These are phyloP conservation scores for Brachionus paranguensis DNA, from an alignment of 1,140 invertebrate genomes.

Conservation along the genomic window DNA sequence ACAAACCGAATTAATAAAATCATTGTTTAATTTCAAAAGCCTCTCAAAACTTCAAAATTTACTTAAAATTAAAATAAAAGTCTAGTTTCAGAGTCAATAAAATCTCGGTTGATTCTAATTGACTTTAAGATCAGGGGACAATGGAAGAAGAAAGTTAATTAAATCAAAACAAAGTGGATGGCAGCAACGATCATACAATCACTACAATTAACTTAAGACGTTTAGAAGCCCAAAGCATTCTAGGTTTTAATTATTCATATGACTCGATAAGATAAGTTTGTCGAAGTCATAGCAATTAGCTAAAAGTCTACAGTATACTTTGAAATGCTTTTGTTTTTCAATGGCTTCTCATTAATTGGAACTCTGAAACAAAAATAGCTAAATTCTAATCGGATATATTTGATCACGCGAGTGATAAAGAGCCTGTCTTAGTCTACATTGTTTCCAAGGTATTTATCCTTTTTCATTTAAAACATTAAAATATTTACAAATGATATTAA, in stretches of 20 bases:
- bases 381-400: not conserved
- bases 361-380: not conserved
- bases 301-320: not conserved
- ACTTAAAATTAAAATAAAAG: no score
- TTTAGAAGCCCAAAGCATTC: not conserved
- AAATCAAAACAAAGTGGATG: not conserved
- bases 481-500: slow-evolving; percentile 31
- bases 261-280: slow-evolving; percentile 18
- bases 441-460: slow-evolving; percentile 33
- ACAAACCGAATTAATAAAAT: no score
- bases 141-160: not conserved
- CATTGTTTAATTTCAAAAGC: no score
- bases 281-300: slow-evolving; percentile 24
- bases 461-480: not conserved
- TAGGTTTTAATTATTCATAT: not conserved
- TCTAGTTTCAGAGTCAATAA: no score
- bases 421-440: not conserved
- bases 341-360: not conserved
- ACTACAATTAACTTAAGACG: not conserved
- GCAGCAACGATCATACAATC: not conserved
- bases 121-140: no score
- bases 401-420: not conserved
- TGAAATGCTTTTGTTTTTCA: not conserved
- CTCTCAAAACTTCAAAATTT: no score
- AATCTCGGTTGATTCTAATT: no score